phyloP scores from a whole-genome alignment of 2,113 vertebrate species.

The Cisticola juncidis region DNA sequence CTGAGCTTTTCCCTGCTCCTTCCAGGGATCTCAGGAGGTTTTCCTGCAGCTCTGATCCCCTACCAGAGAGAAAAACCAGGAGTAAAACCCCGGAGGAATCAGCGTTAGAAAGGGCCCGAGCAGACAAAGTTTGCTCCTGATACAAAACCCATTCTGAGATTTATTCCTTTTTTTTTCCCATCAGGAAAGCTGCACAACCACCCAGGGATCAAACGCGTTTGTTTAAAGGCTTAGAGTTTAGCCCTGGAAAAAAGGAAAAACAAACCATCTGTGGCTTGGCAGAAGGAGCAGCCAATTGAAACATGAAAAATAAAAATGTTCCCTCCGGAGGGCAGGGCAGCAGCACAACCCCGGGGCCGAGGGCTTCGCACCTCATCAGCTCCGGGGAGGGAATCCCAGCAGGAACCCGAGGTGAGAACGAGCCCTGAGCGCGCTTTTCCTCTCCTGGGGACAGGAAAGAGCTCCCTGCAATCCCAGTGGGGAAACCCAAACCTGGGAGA shows the following conservation, averaged over 20 bases:
- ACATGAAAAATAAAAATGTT: no score
- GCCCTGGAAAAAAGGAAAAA: background rate
- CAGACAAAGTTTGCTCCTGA: background rate
- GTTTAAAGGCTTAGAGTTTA: slow-evolving; percentile 32
- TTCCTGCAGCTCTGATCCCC: background rate
- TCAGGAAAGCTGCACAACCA: background rate
- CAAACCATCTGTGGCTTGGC: background rate
- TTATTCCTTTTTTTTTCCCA: no score
- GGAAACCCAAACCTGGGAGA: no score
- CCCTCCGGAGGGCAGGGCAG: no score
- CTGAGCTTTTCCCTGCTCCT: background rate
- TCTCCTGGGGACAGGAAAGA: no score
- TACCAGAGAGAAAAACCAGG: background rate
- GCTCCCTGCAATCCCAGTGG: no score
- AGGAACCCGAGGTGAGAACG: no score
- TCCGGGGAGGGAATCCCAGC: no score
- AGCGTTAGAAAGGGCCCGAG: background rate
- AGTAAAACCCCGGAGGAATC: background rate
- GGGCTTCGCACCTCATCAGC: no score
- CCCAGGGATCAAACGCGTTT: slow-evolving; percentile 8
- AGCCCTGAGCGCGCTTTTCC: no score
- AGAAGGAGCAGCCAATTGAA: background rate
- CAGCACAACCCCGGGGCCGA: no score
- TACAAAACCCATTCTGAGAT: background rate
- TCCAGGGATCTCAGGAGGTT: fast-evolving